A percentile compares a stretch with the other conserved stretches of the same genome.
Conservation (phyloP, 2,888 invertebrate species). For the Antitype chi region DNA sequence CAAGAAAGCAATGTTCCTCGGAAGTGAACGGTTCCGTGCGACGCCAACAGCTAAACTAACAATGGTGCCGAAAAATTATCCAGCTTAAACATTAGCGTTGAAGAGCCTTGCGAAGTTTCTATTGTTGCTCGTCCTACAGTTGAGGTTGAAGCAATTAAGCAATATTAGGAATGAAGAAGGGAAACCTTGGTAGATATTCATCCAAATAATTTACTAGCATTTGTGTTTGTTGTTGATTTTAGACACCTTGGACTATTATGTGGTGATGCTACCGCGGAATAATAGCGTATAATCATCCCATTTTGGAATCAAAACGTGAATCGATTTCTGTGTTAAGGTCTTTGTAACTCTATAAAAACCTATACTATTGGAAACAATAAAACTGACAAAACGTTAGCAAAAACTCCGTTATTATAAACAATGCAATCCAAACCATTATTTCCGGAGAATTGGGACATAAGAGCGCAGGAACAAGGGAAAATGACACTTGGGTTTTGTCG, state of each 20-base stretch:
- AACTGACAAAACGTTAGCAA: slow-evolving; percentile 69
- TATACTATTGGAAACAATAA: slow-evolving; percentile 59
- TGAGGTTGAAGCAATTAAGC: slow-evolving; percentile 85
- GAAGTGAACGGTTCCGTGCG: slow-evolving; percentile 83
- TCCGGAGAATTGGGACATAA: slow-evolving; percentile 69
- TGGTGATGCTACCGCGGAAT: slow-evolving; percentile 46
- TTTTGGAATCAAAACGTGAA: slow-evolving; percentile 41
- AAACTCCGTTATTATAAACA: slow-evolving; percentile 70
- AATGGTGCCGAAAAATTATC: slow-evolving; percentile 79
- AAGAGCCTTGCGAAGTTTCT: slow-evolving; percentile 78
- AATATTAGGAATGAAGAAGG: slow-evolving; percentile 80
- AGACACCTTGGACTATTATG: slow-evolving; percentile 62
- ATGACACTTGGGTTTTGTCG: slow-evolving; percentile 39
- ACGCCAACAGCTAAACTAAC: slow-evolving; percentile 72
- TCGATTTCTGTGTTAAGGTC: slow-evolving; percentile 43
- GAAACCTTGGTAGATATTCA: slow-evolving; percentile 78
- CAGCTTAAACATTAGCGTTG: slow-evolving; percentile 75
- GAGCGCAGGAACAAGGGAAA: slow-evolving; percentile 45
- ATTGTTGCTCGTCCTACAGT: slow-evolving; percentile 80
- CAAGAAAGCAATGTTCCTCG: slow-evolving; percentile 77
- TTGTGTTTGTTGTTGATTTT: slow-evolving; percentile 61
- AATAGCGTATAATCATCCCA: slow-evolving; percentile 34
- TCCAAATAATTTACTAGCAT: slow-evolving; percentile 63
- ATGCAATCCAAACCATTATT: slow-evolving; percentile 72
- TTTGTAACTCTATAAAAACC: slow-evolving; percentile 50